Evolutionary conservation across 64 coral and sea anemone genomes (phyloP).

Genomic region (Actinia tenebrosa): DNA sequence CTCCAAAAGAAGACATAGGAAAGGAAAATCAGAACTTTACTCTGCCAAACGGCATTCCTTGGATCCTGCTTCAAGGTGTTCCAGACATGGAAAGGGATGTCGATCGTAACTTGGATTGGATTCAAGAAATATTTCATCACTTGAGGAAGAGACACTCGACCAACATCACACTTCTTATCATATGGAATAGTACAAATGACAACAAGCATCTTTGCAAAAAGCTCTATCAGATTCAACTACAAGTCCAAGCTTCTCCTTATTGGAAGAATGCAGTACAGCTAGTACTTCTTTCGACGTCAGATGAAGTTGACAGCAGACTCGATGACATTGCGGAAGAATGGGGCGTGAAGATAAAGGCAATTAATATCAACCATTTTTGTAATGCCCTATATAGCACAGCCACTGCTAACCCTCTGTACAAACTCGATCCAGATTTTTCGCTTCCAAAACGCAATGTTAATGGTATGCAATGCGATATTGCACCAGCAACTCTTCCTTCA

Average conservation of each 20-base stretch:
- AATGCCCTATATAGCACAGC: conserved; percentile 26
- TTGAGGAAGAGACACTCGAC: conserved; percentile 33
- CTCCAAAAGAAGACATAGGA: conserved; percentile 4
- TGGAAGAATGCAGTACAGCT: conserved; percentile 28
- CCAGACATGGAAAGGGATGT: conserved; percentile 31
- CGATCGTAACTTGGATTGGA: conserved; percentile 44
- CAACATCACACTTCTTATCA: conserved; percentile 45
- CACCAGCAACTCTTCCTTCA: conserved; percentile 21
- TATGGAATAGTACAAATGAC: conserved; percentile 35
- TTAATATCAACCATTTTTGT: conserved; percentile 32
- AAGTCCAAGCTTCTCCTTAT: conserved; percentile 30
- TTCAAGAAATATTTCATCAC: conserved; percentile 33
- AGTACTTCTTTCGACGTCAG: conserved; percentile 33
- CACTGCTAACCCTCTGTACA: background rate
- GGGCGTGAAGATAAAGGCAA: background rate
- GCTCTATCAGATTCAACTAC: conserved; percentile 25
- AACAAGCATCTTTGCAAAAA: conserved; percentile 17
- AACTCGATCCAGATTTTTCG: conserved; percentile 44
- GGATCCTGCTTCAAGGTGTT: conserved; percentile 61
- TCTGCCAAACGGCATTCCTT: conserved; percentile 57
- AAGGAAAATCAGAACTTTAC: background rate
- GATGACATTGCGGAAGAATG: conserved; percentile 57
- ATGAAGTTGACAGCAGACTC: background rate
- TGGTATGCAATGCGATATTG: background rate
- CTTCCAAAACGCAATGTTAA: conserved; percentile 12